phyloP scores from a whole-genome alignment of 2,113 vertebrate genomes.

The Gymnobelideus leadbeateri region DNA sequence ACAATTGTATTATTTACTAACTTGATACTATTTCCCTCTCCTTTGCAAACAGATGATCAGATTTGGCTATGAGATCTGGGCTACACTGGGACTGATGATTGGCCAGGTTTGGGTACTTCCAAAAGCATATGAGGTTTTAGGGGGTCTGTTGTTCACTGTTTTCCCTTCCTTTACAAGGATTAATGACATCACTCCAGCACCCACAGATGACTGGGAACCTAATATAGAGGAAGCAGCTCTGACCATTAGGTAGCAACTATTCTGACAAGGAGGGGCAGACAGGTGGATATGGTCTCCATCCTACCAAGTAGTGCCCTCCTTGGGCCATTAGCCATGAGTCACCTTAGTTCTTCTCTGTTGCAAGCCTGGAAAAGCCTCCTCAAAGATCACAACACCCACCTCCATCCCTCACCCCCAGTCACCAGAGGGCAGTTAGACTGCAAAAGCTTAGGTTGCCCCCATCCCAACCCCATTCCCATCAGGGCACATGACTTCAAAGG shows the following conservation, averaged over 20 bases:
- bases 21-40: not conserved
- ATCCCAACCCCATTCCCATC: not conserved
- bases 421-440: not conserved
- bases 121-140: not conserved
- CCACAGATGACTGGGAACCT: not conserved
- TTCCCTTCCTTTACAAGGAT: not conserved
- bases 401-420: not conserved
- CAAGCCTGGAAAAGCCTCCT: not conserved
- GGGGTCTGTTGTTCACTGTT: not conserved
- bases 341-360: not conserved
- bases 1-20: slow-evolving; percentile 31
- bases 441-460: not conserved
- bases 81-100: rapidly evolving
- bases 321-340: not conserved
- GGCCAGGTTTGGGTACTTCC: not conserved
- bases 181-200: not conserved
- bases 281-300: not conserved
- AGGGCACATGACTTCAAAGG: not conserved
- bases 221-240: not conserved
- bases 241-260: not conserved
- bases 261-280: not conserved
- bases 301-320: not conserved
- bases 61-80: not conserved
- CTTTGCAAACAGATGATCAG: slow-evolving; percentile 5
- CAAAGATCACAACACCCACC: not conserved